These are phyloP conservation scores for Trichonephila clavipes DNA, from an alignment of 1,140 invertebrate genomes.

Conservation along the genomic window DNA sequence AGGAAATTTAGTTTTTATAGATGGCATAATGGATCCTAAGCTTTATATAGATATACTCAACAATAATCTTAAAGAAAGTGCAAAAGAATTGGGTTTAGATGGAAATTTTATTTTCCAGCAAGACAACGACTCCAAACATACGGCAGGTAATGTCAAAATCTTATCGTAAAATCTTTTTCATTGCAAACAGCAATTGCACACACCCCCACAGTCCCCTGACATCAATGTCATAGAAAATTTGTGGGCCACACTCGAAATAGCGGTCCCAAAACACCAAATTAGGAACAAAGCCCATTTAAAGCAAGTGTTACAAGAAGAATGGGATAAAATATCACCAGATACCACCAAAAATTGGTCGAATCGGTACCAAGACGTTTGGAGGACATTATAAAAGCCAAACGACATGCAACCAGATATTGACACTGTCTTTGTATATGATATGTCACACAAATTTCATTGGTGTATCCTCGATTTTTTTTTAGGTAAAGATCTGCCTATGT, in stretches of 20 bases:
- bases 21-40: background rate
- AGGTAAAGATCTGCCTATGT: no score
- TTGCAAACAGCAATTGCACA: background rate
- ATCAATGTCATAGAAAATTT: conserved; percentile 50
- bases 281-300: conserved; percentile 50
- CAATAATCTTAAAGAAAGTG: background rate
- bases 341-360: conserved; percentile 54
- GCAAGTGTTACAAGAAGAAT: conserved; percentile 62
- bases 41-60: background rate
- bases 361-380: conserved; percentile 45
- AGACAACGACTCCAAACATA: no score
- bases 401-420: conserved; percentile 50
- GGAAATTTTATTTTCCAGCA: no score
- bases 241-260: conserved; percentile 48
- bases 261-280: conserved; percentile 42
- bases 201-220: conserved; percentile 28
- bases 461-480: no score
- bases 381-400: conserved; percentile 58
- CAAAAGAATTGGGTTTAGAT: no score
- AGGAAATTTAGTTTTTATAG: background rate
- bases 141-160: no score
- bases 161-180: no score
- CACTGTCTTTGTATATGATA: no score
- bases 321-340: conserved; percentile 50
- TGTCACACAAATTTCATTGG: no score